Conservation (phyloP, 2,888 invertebrate genomes). For the Epinotia bilunana region DNA sequence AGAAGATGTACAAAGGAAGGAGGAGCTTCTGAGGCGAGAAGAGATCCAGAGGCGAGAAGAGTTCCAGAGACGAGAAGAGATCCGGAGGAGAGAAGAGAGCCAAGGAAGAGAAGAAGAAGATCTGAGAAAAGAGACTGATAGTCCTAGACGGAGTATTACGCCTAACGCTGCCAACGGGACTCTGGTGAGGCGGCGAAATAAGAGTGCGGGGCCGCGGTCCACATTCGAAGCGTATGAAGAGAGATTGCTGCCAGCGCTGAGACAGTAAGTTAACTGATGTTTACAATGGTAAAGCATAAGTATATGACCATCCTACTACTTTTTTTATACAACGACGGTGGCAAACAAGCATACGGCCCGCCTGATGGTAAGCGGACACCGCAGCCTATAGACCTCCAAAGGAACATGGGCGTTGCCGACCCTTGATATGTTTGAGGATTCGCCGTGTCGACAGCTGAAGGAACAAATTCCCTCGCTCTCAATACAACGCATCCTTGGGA, state of each 20-base stretch:
- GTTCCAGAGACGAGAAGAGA: constrained; percentile 24
- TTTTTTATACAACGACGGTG: too few relatives aligned
- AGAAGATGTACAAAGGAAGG: constrained; percentile 14
- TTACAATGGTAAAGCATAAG: too few relatives aligned
- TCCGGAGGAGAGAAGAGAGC: constrained; percentile 57
- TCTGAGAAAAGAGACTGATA: constrained; percentile 73
- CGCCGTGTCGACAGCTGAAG: too few relatives aligned
- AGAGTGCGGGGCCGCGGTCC: constrained; percentile 87
- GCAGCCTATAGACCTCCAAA: too few relatives aligned
- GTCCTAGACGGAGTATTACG: constrained; percentile 77
- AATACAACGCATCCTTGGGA: too few relatives aligned
- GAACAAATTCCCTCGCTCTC: too few relatives aligned
- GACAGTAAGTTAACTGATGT: constrained; percentile 87
- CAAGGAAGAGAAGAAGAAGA: constrained; percentile 74
- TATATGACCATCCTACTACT: too few relatives aligned
- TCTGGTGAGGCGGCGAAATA: constrained; percentile 85
- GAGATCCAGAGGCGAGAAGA: constrained; percentile 38
- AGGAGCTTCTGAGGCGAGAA: constrained; percentile 27
- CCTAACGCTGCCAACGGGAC: constrained; percentile 80
- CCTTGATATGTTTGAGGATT: too few relatives aligned
- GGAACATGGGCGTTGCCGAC: too few relatives aligned
- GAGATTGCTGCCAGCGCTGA: constrained; percentile 91
- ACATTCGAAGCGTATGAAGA: constrained; percentile 96
- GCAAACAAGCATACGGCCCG: too few relatives aligned
- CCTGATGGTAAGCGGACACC: too few relatives aligned